Evolutionary conservation across 2,797 vertebrate genomes (phyloP), one percentile per base, ranked within the genome.

Genomic region (Perdix hodgsoniae): DNA sequence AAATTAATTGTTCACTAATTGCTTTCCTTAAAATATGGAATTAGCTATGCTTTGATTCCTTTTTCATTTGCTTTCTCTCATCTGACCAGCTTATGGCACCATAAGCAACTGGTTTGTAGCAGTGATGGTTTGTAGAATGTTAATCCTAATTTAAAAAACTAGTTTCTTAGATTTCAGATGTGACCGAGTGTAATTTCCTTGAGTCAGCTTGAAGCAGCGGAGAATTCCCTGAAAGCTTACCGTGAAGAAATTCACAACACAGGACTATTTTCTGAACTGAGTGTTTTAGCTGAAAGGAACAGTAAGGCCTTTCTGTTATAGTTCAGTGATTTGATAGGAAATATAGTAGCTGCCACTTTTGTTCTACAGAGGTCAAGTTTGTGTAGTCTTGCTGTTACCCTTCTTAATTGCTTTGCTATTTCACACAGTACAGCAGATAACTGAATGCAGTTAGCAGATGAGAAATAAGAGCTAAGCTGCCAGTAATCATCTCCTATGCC

Each of bases 281-380:
- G 63, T 70, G 59, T 69, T 71, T 93, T 33, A 35, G 37, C 83
- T 94, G 74, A 94, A 89, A 74, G 1, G 21, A 92, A 63, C 60
- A 74, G 4, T 82, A 33, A 88, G 82, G 59, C 70, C 86, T 29
- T 75, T 75, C 78, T 77, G 35, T 69, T 91, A 56, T 6, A 92
- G 84, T 86, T 92, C 60, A 76, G 66, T 91, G 50, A 47, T 66
- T 86, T 90, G 60, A 80, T 71, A 71, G 78, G 79, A 93, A 94
- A 84, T 76, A 73, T 12, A 86, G 67, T 65, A 90, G 60, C 81
- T 91, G 37, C 73, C 81, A 90, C 61, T 74, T 70, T 75, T 93
- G 74, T 47, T 52, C 64, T 79, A 0, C 56, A 39, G 52, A 67
- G 72, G 57, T 54, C 69, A 75, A 71, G 61, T 65, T 40, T 83